Evolutionary conservation across 2,888 invertebrate genomes (phyloP).

Genomic region (Lobophora halterata): DNA sequence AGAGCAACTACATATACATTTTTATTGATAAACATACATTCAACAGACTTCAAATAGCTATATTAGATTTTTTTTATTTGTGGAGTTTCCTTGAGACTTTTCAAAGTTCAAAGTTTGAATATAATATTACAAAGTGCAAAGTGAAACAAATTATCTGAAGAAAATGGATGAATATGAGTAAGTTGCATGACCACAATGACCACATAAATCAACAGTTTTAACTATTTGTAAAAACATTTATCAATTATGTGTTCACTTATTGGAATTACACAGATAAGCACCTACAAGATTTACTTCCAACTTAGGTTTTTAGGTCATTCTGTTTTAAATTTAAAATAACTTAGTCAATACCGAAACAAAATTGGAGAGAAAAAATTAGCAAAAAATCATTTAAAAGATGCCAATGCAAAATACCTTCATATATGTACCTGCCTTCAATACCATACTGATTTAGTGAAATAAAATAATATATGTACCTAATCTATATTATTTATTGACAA

Average conservation of each 20-base stretch:
- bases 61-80: no score
- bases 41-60: no score
- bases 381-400: no score
- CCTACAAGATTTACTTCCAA: slow-evolving; percentile 12
- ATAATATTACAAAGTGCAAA: slow-evolving; percentile 10
- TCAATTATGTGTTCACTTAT: slow-evolving; percentile 3
- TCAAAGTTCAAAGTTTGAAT: not conserved
- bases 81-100: not conserved
- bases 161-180: slow-evolving; percentile 24
- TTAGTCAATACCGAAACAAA: no score
- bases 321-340: slow-evolving; percentile 2
- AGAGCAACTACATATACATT: no score
- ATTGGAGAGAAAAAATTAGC: no score
- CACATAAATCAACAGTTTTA: not conserved
- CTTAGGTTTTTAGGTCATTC: slow-evolving; percentile 45
- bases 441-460: no score
- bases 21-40: no score
- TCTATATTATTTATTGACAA: no score
- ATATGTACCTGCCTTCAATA: no score
- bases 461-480: no score
- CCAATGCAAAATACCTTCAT: no score
- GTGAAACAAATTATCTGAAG: slow-evolving; percentile 15
- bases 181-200: slow-evolving; percentile 4
- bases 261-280: slow-evolving; percentile 8
- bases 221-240: slow-evolving; percentile 5